Conservation (phyloP, 2,888 invertebrate species). For the Bursaphelenchus okinawaensis region DNA sequence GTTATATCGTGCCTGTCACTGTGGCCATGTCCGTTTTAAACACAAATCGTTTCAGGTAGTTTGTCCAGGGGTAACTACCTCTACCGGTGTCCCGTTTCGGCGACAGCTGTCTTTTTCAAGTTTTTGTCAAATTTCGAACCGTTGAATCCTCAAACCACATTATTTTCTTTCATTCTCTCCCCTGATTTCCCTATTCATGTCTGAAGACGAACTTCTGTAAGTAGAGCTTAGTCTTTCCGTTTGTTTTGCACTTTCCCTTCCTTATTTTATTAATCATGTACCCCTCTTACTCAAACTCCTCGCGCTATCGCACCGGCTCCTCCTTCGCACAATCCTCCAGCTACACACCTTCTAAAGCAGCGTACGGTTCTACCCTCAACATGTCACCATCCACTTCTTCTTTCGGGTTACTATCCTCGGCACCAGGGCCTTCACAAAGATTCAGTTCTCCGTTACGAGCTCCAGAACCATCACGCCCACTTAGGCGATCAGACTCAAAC, state of each 20-base stretch:
- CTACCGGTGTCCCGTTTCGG: not conserved
- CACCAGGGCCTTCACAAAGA: not conserved
- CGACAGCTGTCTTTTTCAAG: not conserved
- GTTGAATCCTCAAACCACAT: conserved; percentile 1
- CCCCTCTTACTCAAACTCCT: not conserved
- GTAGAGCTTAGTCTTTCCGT: conserved; percentile 7
- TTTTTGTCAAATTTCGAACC: not conserved
- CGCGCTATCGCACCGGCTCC: not conserved
- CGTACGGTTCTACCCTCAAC: conserved; percentile 16
- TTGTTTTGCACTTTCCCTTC: not conserved
- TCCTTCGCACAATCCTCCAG: conserved; percentile 12
- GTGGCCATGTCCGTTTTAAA: not conserved
- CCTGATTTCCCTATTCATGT: conserved; percentile 2
- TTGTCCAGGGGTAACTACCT: not conserved
- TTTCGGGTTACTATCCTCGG: not conserved
- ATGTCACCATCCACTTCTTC: not conserved
- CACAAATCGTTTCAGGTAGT: not conserved
- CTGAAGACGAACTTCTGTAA: conserved; percentile 20
- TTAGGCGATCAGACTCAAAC: not conserved
- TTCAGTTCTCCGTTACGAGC: not conserved
- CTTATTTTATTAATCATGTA: not conserved
- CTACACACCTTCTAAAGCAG: conserved; percentile 11
- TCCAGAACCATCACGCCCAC: not conserved
- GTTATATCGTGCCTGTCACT: not conserved
- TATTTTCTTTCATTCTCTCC: not conserved